Evolutionary conservation across 1,140 invertebrate genomes (phyloP).

Genomic region (Tetragonula clypearis): DNA sequence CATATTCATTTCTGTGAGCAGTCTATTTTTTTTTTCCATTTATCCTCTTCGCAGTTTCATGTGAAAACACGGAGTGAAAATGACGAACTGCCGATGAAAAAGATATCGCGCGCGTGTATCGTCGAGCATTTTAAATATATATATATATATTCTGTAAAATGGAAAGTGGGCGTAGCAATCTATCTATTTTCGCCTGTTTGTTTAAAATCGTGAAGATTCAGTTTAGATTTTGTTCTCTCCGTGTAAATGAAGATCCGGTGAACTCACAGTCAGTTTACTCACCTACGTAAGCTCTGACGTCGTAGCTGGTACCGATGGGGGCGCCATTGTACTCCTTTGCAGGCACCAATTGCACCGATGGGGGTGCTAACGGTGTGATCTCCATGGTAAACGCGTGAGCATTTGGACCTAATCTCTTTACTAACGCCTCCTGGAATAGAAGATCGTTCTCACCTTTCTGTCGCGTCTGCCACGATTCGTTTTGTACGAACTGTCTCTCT

Average conservation of each 20-base stretch:
- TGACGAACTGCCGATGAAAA: no score
- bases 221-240: background rate
- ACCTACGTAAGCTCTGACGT: constrained; percentile 90
- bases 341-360: constrained; percentile 93
- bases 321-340: constrained; percentile 95
- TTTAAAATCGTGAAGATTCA: background rate
- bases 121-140: no score
- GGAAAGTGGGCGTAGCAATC: background rate
- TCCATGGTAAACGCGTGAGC: constrained; percentile 92
- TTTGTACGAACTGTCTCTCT: background rate
- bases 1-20: no score
- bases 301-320: constrained; percentile 94
- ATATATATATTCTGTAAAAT: no score
- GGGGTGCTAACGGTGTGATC: constrained; percentile 90
- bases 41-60: no score
- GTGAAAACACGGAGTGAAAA: no score
- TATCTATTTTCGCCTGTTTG: background rate
- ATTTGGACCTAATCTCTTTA: constrained; percentile 89
- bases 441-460: background rate
- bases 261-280: constrained; percentile 71
- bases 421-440: constrained; percentile 87
- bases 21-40: no score
- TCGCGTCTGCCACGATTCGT: background rate
- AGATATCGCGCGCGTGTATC: no score
- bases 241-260: background rate